A percentile compares a stretch with the other conserved stretches of the same genome.
These are phyloP conservation scores for Melitaea athalia DNA, from an alignment of 2,888 invertebrate species.

Conservation along the genomic window DNA sequence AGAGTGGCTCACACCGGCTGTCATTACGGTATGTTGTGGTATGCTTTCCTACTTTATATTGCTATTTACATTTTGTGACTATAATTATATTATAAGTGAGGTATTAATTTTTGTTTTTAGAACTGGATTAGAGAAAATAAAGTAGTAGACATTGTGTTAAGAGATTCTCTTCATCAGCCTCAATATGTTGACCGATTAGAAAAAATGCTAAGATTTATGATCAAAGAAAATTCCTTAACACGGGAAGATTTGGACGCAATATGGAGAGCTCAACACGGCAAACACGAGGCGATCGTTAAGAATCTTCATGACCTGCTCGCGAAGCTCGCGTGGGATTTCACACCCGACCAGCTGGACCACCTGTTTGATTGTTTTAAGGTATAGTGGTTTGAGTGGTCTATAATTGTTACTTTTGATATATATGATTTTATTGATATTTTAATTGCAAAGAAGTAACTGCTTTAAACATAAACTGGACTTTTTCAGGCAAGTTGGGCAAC, in stretches of 20 bases:
- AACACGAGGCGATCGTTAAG: slow-evolving; percentile 99
- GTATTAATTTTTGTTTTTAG: slow-evolving; percentile 67
- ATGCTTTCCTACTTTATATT: neutral
- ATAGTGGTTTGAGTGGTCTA: slow-evolving; percentile 20
- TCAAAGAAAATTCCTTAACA: slow-evolving; percentile 95
- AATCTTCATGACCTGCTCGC: slow-evolving; percentile 98
- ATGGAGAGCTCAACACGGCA: slow-evolving; percentile 98
- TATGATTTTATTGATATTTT: neutral
- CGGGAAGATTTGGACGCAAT: slow-evolving; percentile 96
- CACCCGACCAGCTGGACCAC: slow-evolving; percentile 97
- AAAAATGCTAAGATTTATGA: slow-evolving; percentile 98
- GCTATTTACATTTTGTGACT: too few relatives aligned
- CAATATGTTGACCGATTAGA: slow-evolving; percentile 99
- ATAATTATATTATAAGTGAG: neutral
- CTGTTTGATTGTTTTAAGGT: slow-evolving; percentile 98
- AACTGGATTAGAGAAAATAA: slow-evolving; percentile 98
- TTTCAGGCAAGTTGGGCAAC: slow-evolving; percentile 95
- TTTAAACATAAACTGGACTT: neutral
- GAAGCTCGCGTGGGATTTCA: slow-evolving; percentile 99
- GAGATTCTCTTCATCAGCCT: slow-evolving; percentile 98
- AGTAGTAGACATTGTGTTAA: slow-evolving; percentile 95
- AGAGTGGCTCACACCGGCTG: slow-evolving; percentile 95
- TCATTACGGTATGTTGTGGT: slow-evolving; percentile 91
- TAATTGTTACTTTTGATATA: neutral
- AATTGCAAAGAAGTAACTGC: neutral